Evolutionary conservation across 2,888 invertebrate genomes (phyloP), one percentile per base, ranked within the genome.

Genomic region (Ichneumon xanthorius): DNA sequence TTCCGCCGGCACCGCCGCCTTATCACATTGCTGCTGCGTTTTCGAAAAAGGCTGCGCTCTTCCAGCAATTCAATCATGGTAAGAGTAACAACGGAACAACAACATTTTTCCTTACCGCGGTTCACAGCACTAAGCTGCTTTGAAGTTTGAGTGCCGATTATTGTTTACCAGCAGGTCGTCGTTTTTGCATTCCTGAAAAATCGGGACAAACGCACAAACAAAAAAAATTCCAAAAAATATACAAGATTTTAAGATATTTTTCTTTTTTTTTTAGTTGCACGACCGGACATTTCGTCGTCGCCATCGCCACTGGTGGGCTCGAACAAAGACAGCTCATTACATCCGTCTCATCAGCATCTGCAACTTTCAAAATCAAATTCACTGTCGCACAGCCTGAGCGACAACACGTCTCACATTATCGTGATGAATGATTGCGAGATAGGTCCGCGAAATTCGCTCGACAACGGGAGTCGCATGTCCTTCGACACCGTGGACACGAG

Each of bases 1-100:
- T 90, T 16, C 93, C 93, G 37, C 92, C 90, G 3, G 91, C 91
- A 90, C 97, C 97, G 19, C 97, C 97, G 0, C 97, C 97, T 0
- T 98, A 97, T 94, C 97, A 97, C 90, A 97, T 97, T 91, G 97
- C 97, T 40, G 97, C 97, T 33, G 96, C 96, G 3, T 97, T 96
- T 91, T 97, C 97, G 16, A 97, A 97, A 95, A 97, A 97, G 91
- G 97, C 97, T 50, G 92, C 92, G 0, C 90, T 93, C 22, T 93
- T 93, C 45, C 93, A 93, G 82, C 93, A 93, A 85, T 87, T 92
- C 6, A 92, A 91, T 81, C 91, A 83, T 14, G 80, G 83, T 86
- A 48, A 85, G 67, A 16, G 16, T 48, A 48, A 48, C 16, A 48
- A 48, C 16, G 1, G 11, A 45, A 45, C 45, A 45, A 45, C 45